Base-by-base conservation (phyloP, 2,113 vertebrate species). In the Myrmecophaga tridactyla region DNA sequence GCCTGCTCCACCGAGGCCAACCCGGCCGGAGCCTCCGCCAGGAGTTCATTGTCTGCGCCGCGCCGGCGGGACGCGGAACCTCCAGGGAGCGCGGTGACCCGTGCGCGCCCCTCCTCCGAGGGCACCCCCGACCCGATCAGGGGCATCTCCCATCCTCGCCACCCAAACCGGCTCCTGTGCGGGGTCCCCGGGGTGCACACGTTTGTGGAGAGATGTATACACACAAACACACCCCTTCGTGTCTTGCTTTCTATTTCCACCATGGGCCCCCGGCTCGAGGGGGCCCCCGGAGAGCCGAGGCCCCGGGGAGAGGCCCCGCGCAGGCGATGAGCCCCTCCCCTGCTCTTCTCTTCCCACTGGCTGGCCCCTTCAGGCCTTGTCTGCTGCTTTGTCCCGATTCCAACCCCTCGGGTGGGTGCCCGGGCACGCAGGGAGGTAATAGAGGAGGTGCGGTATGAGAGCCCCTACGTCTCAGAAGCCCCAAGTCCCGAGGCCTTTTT, bases 31-130 rank as follows among this genome's bases (percentile, higher is more conserved):
- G 92, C 97, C 97, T 96, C 92, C 96, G 95, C 73, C 93, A 93
- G 96, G 95, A 96, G 95, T 95, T 96, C 96, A 97, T 97, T 97
- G 97, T 97, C 92, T 97, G 94, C 86, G 84, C 84, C 39, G 41
- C 39, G 96, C 95, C 51, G 87, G 96, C 95, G 72, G 95, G 97
- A 94, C 89, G 90, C 90, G n/a, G 85, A 67, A 72, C 92, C 88
- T 94, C n/a, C 10, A 84, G 94, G 95, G 87, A 94, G 88, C 69
- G 73, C 70, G 34, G 93, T 41, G 89, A 51, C 78, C 48, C 1
- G 56, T 63, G 92, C 90, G 95, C 86, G 94, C 91, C 80, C 56
- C 75, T 97, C 96, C 63, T 95, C 77, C 92, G 97, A 97, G 88
- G 36, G 83, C 87, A 53, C 80, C 39, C 7, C 31, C 43, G 76